These are phyloP conservation scores for Cynocephalus volans DNA, from an alignment of 2,113 vertebrate genomes.

Conservation along the genomic window DNA sequence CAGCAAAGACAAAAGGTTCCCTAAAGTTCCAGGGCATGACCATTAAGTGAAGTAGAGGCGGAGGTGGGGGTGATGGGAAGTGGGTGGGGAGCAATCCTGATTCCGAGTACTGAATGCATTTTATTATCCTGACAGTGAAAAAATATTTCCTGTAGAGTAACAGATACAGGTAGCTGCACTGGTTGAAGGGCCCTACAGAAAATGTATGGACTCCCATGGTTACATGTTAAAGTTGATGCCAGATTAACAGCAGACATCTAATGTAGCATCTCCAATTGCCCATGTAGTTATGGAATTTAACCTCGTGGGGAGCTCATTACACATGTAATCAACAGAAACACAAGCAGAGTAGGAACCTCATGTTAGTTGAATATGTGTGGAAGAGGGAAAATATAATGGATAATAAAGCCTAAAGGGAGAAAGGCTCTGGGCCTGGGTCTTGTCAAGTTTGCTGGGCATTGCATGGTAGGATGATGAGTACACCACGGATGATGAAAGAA, in stretches of 20 bases:
- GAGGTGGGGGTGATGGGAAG: background rate
- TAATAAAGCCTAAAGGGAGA: background rate
- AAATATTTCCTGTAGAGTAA: background rate
- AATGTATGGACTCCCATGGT: background rate
- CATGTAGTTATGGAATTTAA: background rate
- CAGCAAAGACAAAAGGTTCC: background rate
- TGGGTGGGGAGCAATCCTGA: background rate
- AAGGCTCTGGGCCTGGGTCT: background rate
- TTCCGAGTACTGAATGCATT: constrained; percentile 2
- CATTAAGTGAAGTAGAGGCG: background rate
- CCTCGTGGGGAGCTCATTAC: background rate
- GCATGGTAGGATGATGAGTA: background rate
- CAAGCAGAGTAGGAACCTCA: background rate
- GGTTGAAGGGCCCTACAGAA: background rate
- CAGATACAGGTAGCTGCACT: background rate
- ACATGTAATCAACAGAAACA: background rate
- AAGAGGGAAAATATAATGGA: background rate
- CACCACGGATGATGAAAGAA: background rate
- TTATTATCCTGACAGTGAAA: background rate
- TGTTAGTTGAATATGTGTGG: background rate
- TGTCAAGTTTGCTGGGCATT: background rate
- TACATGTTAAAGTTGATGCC: background rate
- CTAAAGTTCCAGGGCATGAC: background rate
- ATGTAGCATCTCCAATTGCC: background rate
- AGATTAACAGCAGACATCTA: background rate